A percentile compares a stretch with the other conserved stretches of the same genome.
Evolutionary conservation across 2,113 vertebrate genomes (phyloP).

Genomic region (Arothron firmamentum): DNA sequence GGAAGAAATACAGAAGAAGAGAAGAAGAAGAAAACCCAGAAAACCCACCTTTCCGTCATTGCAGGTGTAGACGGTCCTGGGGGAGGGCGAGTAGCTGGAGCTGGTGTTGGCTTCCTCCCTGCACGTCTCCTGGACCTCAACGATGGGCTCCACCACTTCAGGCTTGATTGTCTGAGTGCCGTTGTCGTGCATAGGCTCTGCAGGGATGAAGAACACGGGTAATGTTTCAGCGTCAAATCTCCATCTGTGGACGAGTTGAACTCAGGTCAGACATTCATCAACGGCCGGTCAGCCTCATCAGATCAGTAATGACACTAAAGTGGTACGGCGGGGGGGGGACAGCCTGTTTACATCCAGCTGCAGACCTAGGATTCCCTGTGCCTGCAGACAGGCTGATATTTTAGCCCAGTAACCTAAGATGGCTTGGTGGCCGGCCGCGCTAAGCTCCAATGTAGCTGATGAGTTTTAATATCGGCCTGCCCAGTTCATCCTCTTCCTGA

Average conservation of each 20-base stretch:
- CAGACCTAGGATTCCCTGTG: slow-evolving; percentile 19
- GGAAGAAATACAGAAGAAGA: slow-evolving; percentile 35
- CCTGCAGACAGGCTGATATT: slow-evolving; percentile 59
- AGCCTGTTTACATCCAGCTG: slow-evolving; percentile 12
- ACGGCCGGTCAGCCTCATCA: not conserved
- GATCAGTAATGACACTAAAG: too few species aligned
- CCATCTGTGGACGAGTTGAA: not conserved
- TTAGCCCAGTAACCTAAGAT: slow-evolving; percentile 67
- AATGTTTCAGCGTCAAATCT: not conserved
- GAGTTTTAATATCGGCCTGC: slow-evolving; percentile 72
- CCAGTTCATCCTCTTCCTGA: slow-evolving; percentile 51
- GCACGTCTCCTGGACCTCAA: slow-evolving; percentile 74
- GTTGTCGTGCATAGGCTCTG: slow-evolving; percentile 82
- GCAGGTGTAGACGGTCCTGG: slow-evolving; percentile 78
- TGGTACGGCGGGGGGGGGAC: too few species aligned
- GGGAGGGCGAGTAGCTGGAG: slow-evolving; percentile 79
- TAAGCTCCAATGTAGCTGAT: slow-evolving; percentile 72
- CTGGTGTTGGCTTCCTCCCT: slow-evolving; percentile 81
- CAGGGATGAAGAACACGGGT: slow-evolving; percentile 28
- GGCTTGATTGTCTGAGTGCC: slow-evolving; percentile 84
- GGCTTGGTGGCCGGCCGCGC: slow-evolving; percentile 63
- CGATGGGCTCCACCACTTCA: slow-evolving; percentile 77
- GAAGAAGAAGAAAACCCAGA: not conserved
- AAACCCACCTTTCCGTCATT: slow-evolving; percentile 77
- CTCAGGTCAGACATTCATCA: not conserved